Base-by-base conservation (phyloP, 2,797 vertebrate species). In the Lophius americanus region DNA sequence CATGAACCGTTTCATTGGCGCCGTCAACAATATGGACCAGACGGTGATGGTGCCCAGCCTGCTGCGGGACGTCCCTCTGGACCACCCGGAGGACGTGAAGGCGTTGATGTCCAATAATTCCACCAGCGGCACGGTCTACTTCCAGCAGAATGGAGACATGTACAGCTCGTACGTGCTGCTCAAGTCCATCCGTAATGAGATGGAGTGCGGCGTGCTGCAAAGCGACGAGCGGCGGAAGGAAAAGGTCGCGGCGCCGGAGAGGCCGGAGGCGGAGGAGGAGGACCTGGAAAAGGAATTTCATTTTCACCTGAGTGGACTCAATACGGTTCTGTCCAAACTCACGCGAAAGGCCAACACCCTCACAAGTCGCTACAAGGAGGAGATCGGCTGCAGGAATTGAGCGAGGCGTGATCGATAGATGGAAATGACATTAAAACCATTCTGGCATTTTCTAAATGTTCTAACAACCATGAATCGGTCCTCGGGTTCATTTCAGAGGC, bases 21-120 rank as follows among this genome's bases (percentile, higher is more conserved):
- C 96, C 0, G 96, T 97, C 62, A 97, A 96, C 86, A 96, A 96
- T 91, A 98, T 98, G 96, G 96, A 98, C 90, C 96, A 97, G 91
- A 98, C 96, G 0, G 95, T 98, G 75, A 96, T 98, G 96, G 95
- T 98, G 75, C 96, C 96, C 54, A 98, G 94, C 81, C 89, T 98
- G 83, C 92, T 98, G 81, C 92, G 96, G 70, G 96, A 98, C 52
- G 93, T 97, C 80, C 95, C 95, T 1, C 83, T 95, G 78, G 93
- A 94, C 3, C 90, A 95, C 68, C 82, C 89, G 6, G 87, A 86
- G 60, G 91, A 92, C 8, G 36, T 60, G 60, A 85, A 78, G 52
- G 14, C 82, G 5, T 73, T 66, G 71, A 11, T 76, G 47, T 12
- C 88, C 3, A 58, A 86, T 14, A 85, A 85, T 61, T 62, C 36